Percentiles rank a stretch among this genome's conserved stretches.
Evolutionary conservation across 1,140 invertebrate genomes (phyloP).

Genomic region (Triops cancriformis): DNA sequence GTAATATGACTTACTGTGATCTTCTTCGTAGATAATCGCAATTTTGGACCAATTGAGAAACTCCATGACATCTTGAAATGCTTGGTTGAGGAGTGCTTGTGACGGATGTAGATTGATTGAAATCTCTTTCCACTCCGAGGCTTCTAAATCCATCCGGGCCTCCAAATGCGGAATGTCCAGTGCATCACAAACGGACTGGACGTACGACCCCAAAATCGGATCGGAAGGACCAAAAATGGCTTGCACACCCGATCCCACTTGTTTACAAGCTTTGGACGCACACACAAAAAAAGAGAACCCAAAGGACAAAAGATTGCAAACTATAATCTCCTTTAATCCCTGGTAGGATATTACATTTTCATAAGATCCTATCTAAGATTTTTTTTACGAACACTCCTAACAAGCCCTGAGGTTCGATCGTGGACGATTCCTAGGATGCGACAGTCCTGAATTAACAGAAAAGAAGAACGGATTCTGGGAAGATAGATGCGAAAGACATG

Average conservation of each 20-base stretch:
- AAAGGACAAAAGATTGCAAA: background rate
- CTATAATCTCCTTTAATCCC: too few species aligned
- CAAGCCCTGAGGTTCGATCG: background rate
- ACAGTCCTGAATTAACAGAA: background rate
- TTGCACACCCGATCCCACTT: constrained; percentile 52
- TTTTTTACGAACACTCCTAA: background rate
- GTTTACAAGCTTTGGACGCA: constrained; percentile 48
- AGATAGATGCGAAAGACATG: background rate
- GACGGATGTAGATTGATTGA: constrained; percentile 46
- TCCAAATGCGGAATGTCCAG: constrained; percentile 63
- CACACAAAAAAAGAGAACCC: background rate
- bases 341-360: too few species aligned
- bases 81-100: constrained; percentile 40
- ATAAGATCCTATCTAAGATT: too few species aligned
- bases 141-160: constrained; percentile 27
- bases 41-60: constrained; percentile 46
- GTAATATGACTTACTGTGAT: constrained; percentile 39
- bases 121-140: constrained; percentile 37
- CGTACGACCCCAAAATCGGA: constrained; percentile 52
- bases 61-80: constrained; percentile 42
- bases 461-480: background rate
- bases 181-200: constrained; percentile 60
- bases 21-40: constrained; percentile 46
- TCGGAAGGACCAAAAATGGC: constrained; percentile 58
- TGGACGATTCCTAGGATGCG: too few species aligned